phyloP scores from a whole-genome alignment of 1,140 invertebrate species.

The Himalopsyche phryganea region DNA sequence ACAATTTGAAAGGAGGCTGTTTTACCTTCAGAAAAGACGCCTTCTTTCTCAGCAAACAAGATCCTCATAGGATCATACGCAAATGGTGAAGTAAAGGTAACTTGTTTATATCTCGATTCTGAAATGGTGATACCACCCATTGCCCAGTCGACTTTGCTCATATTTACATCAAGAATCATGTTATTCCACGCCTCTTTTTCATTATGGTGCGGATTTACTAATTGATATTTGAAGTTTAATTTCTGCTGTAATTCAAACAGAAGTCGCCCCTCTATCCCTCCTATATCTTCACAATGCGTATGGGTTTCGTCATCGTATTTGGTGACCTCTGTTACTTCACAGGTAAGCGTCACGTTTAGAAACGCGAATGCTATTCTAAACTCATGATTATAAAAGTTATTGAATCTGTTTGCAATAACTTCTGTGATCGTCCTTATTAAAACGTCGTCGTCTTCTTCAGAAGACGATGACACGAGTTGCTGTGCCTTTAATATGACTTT shows the following conservation, averaged over 20 bases:
- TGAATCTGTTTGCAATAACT: constrained; percentile 1
- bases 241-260: constrained; percentile 12
- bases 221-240: constrained; percentile 15
- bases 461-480: not conserved
- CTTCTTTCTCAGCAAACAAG: no score
- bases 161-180: constrained; percentile 19
- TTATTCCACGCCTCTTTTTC: constrained; percentile 16
- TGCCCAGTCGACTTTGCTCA: constrained; percentile 20
- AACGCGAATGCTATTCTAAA: constrained; percentile 15
- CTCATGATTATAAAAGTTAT: constrained; percentile 13
- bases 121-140: constrained; percentile 22
- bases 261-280: constrained; percentile 17
- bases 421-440: not conserved
- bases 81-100: not conserved
- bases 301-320: not conserved
- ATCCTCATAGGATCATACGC: no score
- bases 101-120: constrained; percentile 9
- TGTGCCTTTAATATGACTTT: constrained; percentile 9
- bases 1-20: no score
- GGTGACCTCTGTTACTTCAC: not conserved
- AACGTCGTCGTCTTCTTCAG: not conserved
- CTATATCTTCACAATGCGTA: constrained; percentile 1
- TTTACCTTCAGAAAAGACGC: no score
- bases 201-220: constrained; percentile 10
- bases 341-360: constrained; percentile 10